Conservation (phyloP, 2,797 vertebrate genomes). For the Calcarius lapponicus region DNA sequence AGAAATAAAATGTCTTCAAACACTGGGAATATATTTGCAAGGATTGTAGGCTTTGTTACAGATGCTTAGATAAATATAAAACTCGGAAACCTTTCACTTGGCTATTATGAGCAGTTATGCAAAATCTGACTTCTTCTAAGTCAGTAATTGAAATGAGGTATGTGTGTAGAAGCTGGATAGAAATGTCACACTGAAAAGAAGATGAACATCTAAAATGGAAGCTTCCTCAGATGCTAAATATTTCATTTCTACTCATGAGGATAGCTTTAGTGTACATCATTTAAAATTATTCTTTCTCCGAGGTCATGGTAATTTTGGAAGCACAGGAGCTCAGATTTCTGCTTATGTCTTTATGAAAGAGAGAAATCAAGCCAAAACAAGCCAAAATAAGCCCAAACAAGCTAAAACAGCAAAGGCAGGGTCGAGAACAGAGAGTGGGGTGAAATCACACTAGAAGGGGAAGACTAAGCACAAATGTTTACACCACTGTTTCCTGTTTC, state of each 20-base stretch:
- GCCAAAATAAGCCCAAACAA: neutral
- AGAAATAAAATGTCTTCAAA: slow-evolving; percentile 19
- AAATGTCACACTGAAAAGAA: slow-evolving; percentile 12
- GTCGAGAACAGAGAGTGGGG: neutral
- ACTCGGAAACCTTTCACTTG: neutral
- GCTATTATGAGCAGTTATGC: neutral
- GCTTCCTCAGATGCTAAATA: slow-evolving; percentile 31
- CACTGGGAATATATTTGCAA: neutral
- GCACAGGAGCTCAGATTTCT: neutral
- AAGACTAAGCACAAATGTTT: neutral
- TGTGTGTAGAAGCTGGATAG: neutral
- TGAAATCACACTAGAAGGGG: neutral
- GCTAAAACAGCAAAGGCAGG: neutral
- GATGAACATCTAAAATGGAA: slow-evolving; percentile 37
- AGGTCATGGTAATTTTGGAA: slow-evolving; percentile 3
- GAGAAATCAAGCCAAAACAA: neutral
- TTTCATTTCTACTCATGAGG: slow-evolving; percentile 39
- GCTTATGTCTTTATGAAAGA: neutral
- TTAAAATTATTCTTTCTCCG: slow-evolving; percentile 26
- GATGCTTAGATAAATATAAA: slow-evolving; percentile 21
- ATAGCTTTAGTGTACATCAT: slow-evolving; percentile 24
- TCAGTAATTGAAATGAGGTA: slow-evolving; percentile 3
- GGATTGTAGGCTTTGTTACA: neutral
- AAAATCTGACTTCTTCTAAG: neutral
- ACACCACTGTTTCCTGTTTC: neutral